Percentiles rank a stretch among this genome's conserved stretches.
Conservation (phyloP, 2,888 invertebrate genomes). For the Xanthia icteritia region DNA sequence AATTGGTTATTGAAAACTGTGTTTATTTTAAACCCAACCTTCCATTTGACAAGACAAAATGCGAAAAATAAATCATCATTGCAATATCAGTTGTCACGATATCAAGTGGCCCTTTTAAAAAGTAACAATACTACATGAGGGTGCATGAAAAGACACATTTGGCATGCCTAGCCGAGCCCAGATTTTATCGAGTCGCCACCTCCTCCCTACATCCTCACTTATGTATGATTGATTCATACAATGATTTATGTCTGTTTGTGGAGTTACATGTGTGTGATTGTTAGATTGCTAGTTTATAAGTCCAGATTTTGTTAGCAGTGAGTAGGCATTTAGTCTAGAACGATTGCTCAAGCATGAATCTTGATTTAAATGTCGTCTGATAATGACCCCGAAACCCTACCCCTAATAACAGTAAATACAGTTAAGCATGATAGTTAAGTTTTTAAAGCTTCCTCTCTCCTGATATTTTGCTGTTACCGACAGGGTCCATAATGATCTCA, state of each 20-base stretch:
- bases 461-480: background rate
- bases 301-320: background rate
- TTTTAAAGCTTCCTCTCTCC: background rate
- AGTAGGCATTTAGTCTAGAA: background rate
- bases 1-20: background rate
- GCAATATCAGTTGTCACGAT: background rate
- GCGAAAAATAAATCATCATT: slow-evolving; percentile 1
- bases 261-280: background rate
- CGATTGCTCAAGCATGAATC: background rate
- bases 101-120: slow-evolving; percentile 22
- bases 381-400: background rate
- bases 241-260: slow-evolving; percentile 28
- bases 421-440: no score
- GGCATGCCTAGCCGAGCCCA: slow-evolving; percentile 48
- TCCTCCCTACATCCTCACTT: slow-evolving; percentile 15
- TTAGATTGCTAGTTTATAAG: background rate
- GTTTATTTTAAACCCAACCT: background rate
- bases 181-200: slow-evolving; percentile 52
- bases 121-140: slow-evolving; percentile 24
- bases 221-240: slow-evolving; percentile 64
- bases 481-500: background rate
- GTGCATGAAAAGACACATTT: slow-evolving; percentile 58
- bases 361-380: background rate
- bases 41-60: background rate
- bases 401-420: background rate